Evolutionary conservation across 2,797 vertebrate species (phyloP).

Genomic region (Etheostoma perlongum): DNA sequence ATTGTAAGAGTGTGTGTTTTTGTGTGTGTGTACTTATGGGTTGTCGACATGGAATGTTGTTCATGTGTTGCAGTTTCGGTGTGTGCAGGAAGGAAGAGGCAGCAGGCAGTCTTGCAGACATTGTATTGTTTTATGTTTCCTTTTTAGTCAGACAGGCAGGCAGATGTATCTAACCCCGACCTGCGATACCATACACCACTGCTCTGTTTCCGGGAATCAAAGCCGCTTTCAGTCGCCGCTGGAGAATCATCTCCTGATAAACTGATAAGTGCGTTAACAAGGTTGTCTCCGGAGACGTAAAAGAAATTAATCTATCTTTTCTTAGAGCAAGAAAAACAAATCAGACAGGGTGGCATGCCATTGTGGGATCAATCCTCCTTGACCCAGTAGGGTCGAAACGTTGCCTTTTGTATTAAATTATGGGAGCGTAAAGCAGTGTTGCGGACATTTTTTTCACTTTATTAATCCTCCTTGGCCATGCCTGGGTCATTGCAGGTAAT

Average conservation of each 20-base stretch:
- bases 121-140: slow-evolving; percentile 11
- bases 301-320: not conserved
- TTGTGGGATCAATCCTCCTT: slow-evolving; percentile 16
- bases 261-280: not conserved
- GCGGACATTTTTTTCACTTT: not conserved
- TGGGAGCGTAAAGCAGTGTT: too few relatives aligned
- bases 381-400: too few relatives aligned
- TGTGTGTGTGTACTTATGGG: not conserved
- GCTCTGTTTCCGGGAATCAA: not conserved
- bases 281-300: not conserved
- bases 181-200: not conserved
- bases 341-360: slow-evolving; percentile 2
- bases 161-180: not conserved
- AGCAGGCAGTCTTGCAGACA: slow-evolving; percentile 18
- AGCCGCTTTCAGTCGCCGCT: not conserved
- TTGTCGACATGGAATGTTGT: slow-evolving; percentile 10
- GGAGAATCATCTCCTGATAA: not conserved
- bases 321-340: not conserved
- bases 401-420: too few relatives aligned
- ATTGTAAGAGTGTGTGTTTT: not conserved
- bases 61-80: slow-evolving; percentile 18
- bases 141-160: not conserved
- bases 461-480: not conserved
- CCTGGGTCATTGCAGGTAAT: slow-evolving; percentile 32
- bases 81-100: slow-evolving; percentile 50